Base-by-base conservation (phyloP, 2,113 vertebrate species). In the Urocitellus parryii region DNA sequence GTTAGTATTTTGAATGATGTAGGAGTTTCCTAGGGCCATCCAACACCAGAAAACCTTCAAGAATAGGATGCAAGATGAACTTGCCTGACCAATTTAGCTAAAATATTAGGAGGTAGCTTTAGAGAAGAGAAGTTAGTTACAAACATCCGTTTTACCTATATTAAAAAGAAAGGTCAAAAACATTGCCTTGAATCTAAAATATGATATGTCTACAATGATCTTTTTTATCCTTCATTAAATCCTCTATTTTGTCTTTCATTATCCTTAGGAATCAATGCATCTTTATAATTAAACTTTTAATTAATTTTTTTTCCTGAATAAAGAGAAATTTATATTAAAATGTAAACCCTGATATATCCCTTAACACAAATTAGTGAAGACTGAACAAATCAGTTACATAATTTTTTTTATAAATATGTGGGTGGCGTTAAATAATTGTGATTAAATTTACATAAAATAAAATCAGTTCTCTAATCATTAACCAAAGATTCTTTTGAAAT, bases 321-420 rank as follows among this genome's bases (percentile, higher is more conserved):
- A 63, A 12, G 48, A 86, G 10, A 96, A 94, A 67, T 53, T 45
- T 4, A 42, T 94, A 42, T 79, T 86, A 84, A 91, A 84, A 92
- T 42, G 63, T 79, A 65, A 20, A 11, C 42, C 65, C 39, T 94
- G n/a, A 80, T n/a, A 34, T n/a, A 61, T 61, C 48, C 73, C 85
- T 94, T 88, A 67, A 88, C 32, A 10, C 27, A 37, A 84, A 88
- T 51, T 79, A 80, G 37, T 48, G 45, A 45, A 45, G 63, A 89
- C 45, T 45, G 48, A 51, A 2, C 42, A 77, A 58, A 70, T n/a
- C 70, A 82, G 17, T 11, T 63, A 6, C 53, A 88, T 24, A 39
- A 63, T 82, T 81, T 87, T 81, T 87, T 58, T 51, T 91, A 63
- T 29, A 82, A 93, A 68, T 32, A 42, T 34, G 13, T 82, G 20